Evolutionary conservation across 1,140 invertebrate species (phyloP).

Genomic region (Drosophila oshimai): DNA sequence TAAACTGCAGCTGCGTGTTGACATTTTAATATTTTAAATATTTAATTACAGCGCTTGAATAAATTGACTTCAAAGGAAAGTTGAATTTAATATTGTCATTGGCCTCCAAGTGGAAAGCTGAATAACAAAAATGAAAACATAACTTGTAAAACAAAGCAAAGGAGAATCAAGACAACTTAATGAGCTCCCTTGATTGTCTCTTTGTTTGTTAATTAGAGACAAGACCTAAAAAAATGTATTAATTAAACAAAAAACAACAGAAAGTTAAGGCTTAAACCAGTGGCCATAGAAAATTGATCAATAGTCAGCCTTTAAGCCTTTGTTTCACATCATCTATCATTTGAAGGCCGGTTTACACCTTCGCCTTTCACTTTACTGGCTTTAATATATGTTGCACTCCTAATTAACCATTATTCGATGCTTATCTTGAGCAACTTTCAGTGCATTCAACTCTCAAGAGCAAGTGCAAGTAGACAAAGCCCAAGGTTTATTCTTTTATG

Average conservation of each 20-base stretch:
- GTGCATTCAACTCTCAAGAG: constrained; percentile 27
- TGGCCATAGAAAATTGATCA: not conserved
- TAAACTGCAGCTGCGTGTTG: not conserved
- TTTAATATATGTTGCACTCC: not conserved
- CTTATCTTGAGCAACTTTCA: constrained; percentile 3
- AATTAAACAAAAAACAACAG: not conserved
- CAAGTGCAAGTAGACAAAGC: constrained; percentile 22
- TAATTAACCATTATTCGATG: constrained; percentile 16
- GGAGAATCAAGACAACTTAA: not conserved
- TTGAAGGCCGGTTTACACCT: not conserved
- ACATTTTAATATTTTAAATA: not conserved
- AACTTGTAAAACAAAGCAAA: not conserved
- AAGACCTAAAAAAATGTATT: not conserved
- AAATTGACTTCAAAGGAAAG: constrained; percentile 18
- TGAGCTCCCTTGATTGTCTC: not conserved
- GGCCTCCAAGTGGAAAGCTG: not conserved
- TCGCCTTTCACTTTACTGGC: not conserved
- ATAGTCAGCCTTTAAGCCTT: not conserved
- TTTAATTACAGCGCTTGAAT: not conserved
- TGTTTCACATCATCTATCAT: not conserved
- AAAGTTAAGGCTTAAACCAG: not conserved
- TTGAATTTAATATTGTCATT: not conserved
- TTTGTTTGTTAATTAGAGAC: constrained; percentile 13
- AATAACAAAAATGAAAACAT: not conserved
- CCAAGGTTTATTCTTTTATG: constrained; percentile 9